Conservation (phyloP, 2,888 invertebrate genomes). For the Atethmia centrago region DNA sequence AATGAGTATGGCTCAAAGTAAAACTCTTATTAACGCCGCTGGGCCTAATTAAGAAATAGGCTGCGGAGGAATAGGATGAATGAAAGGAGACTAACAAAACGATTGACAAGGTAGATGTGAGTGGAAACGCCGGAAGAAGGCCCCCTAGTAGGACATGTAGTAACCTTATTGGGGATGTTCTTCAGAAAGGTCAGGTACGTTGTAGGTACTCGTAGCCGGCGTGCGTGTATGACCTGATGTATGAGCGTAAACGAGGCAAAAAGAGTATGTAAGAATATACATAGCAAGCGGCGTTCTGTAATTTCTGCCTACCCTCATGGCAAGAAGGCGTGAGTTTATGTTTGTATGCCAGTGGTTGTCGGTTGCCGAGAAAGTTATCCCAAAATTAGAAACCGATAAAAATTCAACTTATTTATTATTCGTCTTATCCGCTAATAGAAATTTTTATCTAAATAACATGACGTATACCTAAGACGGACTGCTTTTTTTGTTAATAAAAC, state of each 20-base stretch:
- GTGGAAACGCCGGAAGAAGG: not conserved
- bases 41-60: not conserved
- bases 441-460: conserved; percentile 56
- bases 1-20: not conserved
- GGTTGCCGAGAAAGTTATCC: not conserved
- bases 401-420: conserved; percentile 59
- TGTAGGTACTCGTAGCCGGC: not conserved
- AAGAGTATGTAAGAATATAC: not conserved
- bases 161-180: not conserved
- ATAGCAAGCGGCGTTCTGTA: not conserved
- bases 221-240: not conserved
- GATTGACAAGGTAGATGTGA: not conserved
- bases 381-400: conserved; percentile 25
- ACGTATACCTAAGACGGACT: conserved; percentile 55
- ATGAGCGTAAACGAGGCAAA: not conserved
- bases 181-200: not conserved
- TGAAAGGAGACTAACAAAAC: not conserved
- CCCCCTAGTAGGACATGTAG: not conserved
- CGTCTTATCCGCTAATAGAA: conserved; percentile 48
- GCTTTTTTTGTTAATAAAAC: conserved; percentile 43
- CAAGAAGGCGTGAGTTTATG: not conserved
- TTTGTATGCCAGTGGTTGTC: not conserved
- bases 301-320: not conserved
- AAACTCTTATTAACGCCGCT: not conserved
- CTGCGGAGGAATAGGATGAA: not conserved